Conservation (phyloP, 2,113 vertebrate species). For the Aldabrachelys gigantea region DNA sequence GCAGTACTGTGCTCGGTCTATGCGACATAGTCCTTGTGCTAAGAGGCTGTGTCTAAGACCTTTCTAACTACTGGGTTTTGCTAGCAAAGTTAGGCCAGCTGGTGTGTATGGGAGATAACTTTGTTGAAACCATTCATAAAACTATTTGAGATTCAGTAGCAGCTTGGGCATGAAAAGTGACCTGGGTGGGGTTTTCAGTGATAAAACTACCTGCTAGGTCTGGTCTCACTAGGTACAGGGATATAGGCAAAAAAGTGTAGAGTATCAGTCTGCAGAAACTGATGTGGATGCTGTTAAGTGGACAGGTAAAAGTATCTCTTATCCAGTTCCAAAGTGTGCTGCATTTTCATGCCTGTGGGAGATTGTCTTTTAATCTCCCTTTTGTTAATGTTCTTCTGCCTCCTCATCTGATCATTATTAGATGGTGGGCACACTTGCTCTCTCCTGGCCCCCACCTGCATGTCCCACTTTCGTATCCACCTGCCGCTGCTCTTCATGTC, state of each 20-base stretch:
- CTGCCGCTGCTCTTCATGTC: not conserved
- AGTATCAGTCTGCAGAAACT: not conserved
- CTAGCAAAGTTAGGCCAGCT: no score
- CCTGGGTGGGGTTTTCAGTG: not conserved
- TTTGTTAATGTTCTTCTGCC: not conserved
- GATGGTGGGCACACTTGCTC: not conserved
- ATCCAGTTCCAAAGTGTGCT: not conserved
- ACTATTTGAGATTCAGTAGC: no score
- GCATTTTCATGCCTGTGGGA: not conserved
- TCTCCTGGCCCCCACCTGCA: not conserved
- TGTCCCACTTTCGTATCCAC: not conserved
- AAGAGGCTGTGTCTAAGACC: no score
- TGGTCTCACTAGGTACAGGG: not conserved
- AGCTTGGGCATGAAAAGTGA: not conserved
- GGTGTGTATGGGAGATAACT: no score
- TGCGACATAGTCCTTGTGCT: no score
- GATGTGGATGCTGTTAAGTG: not conserved
- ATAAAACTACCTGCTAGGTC: not conserved
- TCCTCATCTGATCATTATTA: not conserved
- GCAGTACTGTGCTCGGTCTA: no score
- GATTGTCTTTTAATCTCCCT: not conserved
- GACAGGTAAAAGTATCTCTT: not conserved
- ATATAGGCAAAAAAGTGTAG: accelerated
- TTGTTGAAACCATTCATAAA: no score
- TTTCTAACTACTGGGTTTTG: no score